Percentiles rank a stretch among this genome's conserved stretches.
These are phyloP conservation scores for Falco novaeseelandiae DNA, from an alignment of 2,797 vertebrate species.

Conservation along the genomic window DNA sequence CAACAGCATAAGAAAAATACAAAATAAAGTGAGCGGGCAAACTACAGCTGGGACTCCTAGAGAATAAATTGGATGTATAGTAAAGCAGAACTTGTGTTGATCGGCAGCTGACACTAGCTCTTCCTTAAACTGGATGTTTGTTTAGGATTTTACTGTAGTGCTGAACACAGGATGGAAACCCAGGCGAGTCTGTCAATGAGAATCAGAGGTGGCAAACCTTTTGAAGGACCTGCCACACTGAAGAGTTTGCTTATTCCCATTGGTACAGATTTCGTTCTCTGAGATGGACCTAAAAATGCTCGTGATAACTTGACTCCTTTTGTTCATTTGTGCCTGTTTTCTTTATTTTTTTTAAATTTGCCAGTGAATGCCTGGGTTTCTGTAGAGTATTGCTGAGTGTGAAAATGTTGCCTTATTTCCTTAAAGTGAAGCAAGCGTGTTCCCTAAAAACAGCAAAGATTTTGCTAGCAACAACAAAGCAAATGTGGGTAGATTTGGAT, in stretches of 20 bases:
- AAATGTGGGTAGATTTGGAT: not conserved
- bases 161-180: not conserved
- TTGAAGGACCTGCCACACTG: not conserved
- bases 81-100: not conserved
- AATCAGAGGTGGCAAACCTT: not conserved
- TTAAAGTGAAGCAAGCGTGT: not conserved
- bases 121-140: conserved; percentile 2
- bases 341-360: not conserved
- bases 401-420: not conserved
- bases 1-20: not conserved
- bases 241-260: not conserved
- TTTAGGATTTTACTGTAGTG: not conserved
- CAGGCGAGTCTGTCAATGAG: accelerated
- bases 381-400: not conserved
- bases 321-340: not conserved
- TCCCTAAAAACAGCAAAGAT: not conserved
- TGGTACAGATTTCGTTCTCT: not conserved
- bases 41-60: not conserved
- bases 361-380: not conserved
- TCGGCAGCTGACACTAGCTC: conserved; percentile 1
- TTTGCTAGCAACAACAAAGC: not conserved
- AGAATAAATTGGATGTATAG: not conserved
- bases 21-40: not conserved
- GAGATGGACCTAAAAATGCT: not conserved
- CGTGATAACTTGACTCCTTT: not conserved